Percentiles rank a stretch among this genome's conserved stretches.
phyloP scores from a whole-genome alignment of 2,113 vertebrate species.

The Suricata suricatta region DNA sequence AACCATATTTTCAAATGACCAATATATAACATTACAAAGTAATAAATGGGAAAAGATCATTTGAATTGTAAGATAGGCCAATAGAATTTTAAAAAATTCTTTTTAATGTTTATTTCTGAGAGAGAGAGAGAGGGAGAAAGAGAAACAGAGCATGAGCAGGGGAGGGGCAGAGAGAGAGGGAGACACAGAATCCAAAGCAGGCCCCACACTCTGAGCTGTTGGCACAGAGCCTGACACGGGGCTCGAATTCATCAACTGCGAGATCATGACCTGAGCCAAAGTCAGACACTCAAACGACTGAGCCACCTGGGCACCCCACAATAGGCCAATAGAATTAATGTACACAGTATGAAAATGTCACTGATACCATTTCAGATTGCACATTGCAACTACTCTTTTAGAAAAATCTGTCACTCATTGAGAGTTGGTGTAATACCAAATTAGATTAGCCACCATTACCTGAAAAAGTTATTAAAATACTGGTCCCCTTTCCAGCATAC shows the following conservation, averaged over 20 bases:
- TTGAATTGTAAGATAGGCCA: not conserved
- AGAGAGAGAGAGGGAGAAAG: no score
- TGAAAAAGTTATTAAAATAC: not conserved
- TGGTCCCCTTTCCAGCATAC: not conserved
- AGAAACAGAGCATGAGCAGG: no score
- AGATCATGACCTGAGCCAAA: no score
- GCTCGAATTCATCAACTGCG: no score
- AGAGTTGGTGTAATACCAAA: not conserved
- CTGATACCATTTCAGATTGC: not conserved
- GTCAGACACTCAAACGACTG: no score
- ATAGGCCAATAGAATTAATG: not conserved
- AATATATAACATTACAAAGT: not conserved
- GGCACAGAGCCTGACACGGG: no score
- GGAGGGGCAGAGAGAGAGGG: no score
- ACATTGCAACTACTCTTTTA: not conserved
- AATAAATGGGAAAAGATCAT: not conserved
- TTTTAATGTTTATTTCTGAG: no score
- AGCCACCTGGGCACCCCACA: not conserved
- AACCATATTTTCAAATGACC: not conserved
- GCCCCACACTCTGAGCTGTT: no score
- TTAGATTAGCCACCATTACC: not conserved
- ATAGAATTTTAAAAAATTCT: not conserved
- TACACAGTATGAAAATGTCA: not conserved
- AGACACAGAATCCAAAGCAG: no score
- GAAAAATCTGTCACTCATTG: not conserved